Percentiles rank a stretch among this genome's conserved stretches.
Evolutionary conservation across 2,888 invertebrate genomes (phyloP).

Genomic region (Marasmarcha lunaedactyla): DNA sequence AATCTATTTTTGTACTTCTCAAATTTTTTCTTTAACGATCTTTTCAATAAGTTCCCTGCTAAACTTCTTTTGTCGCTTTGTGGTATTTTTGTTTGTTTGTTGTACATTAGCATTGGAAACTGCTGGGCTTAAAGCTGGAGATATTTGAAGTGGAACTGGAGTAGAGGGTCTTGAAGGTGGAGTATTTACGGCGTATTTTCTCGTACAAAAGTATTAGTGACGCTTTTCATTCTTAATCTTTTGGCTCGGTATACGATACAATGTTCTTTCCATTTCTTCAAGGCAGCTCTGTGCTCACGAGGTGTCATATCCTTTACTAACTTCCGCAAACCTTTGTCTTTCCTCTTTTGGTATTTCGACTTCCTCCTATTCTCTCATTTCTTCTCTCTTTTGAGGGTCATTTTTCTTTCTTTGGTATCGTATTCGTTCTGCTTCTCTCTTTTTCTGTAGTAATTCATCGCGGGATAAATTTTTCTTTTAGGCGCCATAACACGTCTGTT

Average conservation of each 20-base stretch:
- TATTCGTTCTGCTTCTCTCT: conserved; percentile 3
- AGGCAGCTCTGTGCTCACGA: neutral
- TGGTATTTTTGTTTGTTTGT: conserved; percentile 5
- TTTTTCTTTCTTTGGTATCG: conserved; percentile 14
- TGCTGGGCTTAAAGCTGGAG: conserved; percentile 5
- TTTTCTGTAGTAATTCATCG: conserved; percentile 3
- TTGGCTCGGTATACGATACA: conserved; percentile 10
- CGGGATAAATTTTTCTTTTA: conserved; percentile 2
- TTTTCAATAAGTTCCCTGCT: conserved; percentile 4
- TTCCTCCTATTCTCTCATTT: conserved; percentile 12
- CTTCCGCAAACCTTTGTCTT: conserved; percentile 13
- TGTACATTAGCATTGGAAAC: conserved; percentile 1
- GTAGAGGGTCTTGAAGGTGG: neutral
- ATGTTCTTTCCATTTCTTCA: conserved; percentile 12
- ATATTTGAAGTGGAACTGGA: conserved; percentile 1
- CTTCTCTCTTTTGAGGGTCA: conserved; percentile 14
- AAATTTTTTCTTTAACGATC: conserved; percentile 5
- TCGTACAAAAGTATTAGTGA: conserved; percentile 2
- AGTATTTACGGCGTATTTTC: conserved; percentile 10
- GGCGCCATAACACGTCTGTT: neutral
- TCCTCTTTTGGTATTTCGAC: conserved; percentile 12
- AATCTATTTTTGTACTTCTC: conserved; percentile 1
- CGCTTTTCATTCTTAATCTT: conserved; percentile 8
- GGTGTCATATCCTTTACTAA: conserved; percentile 2
- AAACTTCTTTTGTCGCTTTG: neutral